phyloP scores from a whole-genome alignment of 2,888 invertebrate species.

The Lepidonotus clava region DNA sequence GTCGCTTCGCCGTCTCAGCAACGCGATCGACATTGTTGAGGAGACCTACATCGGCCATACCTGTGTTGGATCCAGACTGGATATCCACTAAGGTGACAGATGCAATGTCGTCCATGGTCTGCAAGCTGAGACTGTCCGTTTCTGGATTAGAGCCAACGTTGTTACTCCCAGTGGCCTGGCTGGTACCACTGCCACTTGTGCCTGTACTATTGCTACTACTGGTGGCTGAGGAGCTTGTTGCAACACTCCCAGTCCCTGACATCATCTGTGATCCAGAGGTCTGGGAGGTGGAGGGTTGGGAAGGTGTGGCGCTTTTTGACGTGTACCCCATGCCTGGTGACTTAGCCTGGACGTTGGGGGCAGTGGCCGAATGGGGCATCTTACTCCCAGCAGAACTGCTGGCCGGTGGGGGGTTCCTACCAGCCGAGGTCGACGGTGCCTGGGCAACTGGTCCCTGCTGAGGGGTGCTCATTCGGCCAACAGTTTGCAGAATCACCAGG shows the following conservation, averaged over 20 bases:
- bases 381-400: not conserved
- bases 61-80: constrained; percentile 21
- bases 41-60: constrained; percentile 50
- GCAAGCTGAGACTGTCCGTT: not conserved
- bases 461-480: constrained; percentile 25
- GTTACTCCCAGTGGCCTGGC: not conserved
- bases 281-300: not conserved
- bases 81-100: constrained; percentile 24
- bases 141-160: not conserved
- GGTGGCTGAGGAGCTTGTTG: not conserved
- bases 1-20: constrained; percentile 82
- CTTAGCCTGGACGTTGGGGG: constrained; percentile 22
- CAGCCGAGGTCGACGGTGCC: not conserved
- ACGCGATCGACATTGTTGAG: constrained; percentile 67
- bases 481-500: not conserved
- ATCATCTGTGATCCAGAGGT: not conserved
- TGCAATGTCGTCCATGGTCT: constrained; percentile 36
- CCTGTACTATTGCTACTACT: not conserved
- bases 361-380: constrained; percentile 43
- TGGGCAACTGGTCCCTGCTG: not conserved
- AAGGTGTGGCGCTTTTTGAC: constrained; percentile 1
- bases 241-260: not conserved
- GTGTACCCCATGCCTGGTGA: constrained; percentile 43
- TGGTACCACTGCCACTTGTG: not conserved
- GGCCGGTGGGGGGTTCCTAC: not conserved